These are phyloP conservation scores for Caprella mutica DNA, from an alignment of 2,888 invertebrate species.

Conservation along the genomic window DNA sequence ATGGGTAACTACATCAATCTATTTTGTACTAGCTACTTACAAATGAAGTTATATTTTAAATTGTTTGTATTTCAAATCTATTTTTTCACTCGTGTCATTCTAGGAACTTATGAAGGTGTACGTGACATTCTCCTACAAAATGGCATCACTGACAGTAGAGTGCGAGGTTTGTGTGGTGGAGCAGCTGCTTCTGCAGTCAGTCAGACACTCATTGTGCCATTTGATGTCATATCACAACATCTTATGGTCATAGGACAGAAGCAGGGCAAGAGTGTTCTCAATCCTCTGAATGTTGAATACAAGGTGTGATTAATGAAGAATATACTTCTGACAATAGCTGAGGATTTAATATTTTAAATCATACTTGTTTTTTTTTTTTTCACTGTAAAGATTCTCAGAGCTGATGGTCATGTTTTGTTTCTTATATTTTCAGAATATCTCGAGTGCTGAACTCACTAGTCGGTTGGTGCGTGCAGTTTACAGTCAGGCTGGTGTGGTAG, in stretches of 20 bases:
- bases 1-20: constrained; percentile 49
- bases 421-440: too few species aligned
- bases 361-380: too few species aligned
- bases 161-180: constrained; percentile 74
- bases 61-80: too few species aligned
- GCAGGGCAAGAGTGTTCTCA: constrained; percentile 45
- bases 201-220: constrained; percentile 90
- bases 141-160: constrained; percentile 45
- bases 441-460: not conserved
- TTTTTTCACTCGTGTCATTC: too few species aligned
- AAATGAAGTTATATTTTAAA: too few species aligned
- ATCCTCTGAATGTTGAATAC: constrained; percentile 56
- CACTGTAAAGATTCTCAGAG: too few species aligned
- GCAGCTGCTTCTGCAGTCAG: constrained; percentile 83
- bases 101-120: constrained; percentile 79
- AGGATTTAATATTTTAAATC: too few species aligned
- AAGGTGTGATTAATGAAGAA: constrained; percentile 8
- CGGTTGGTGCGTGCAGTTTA: constrained; percentile 54
- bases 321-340: too few species aligned
- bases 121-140: constrained; percentile 62
- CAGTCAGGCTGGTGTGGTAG: constrained; percentile 63
- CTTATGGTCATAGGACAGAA: constrained; percentile 76
- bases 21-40: too few species aligned
- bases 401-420: too few species aligned
- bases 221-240: constrained; percentile 93